Conservation (phyloP, 2,797 vertebrate species). For the Trematomus bernacchii region DNA sequence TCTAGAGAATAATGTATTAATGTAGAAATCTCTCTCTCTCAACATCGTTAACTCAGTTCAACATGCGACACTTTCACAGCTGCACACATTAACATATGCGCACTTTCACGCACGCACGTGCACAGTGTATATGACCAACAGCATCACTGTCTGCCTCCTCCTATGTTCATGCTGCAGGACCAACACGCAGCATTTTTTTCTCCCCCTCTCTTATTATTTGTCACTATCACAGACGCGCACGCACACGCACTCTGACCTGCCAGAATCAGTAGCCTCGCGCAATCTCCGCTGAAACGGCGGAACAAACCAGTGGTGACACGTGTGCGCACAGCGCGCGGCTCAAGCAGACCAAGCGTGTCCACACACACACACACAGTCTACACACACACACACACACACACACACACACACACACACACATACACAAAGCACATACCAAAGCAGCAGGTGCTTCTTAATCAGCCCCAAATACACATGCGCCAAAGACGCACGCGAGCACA, state of each 20-base stretch:
- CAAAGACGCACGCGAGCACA: constrained; percentile 11
- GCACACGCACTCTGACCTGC: constrained; percentile 58
- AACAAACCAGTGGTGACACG: constrained; percentile 75
- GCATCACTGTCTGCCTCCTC: constrained; percentile 49
- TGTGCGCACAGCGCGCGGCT: constrained; percentile 68
- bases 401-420: constrained; percentile 2
- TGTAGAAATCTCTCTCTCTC: not conserved
- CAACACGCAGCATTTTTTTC: constrained; percentile 27
- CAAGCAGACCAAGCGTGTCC: constrained; percentile 44
- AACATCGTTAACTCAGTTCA: constrained; percentile 29
- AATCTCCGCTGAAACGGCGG: constrained; percentile 61
- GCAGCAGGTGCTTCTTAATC: constrained; percentile 67
- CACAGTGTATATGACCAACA: constrained; percentile 57
- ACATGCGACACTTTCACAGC: constrained; percentile 33
- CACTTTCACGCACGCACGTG: constrained; percentile 37
- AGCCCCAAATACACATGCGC: constrained; percentile 33
- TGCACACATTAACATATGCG: constrained; percentile 29
- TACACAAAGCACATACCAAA: constrained; percentile 14
- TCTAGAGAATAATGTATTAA: too few species aligned
- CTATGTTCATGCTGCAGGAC: constrained; percentile 58
- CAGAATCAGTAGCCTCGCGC: constrained; percentile 70
- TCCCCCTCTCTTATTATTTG: not conserved
- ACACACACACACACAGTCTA: not conserved
- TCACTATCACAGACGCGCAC: not conserved
- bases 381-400: not conserved